phyloP scores from a whole-genome alignment of 2,888 invertebrate species.

The Tetheella fluctuosa region DNA sequence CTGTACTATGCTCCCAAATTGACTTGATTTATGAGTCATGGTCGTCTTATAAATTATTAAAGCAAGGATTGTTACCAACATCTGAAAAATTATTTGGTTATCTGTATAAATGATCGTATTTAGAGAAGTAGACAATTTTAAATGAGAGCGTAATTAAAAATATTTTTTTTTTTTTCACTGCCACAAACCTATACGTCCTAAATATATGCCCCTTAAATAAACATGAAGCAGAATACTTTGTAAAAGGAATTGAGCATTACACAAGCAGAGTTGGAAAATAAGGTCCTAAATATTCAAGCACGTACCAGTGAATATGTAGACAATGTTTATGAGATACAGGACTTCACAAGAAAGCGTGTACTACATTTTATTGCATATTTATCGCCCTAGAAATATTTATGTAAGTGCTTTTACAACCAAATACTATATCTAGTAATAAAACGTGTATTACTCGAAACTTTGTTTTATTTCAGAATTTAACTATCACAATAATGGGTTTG shows the following conservation, averaged over 20 bases:
- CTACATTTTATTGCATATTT: not conserved
- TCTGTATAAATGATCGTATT: no score
- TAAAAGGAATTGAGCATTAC: conserved; percentile 2
- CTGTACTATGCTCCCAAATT: not conserved
- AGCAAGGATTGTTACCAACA: no score
- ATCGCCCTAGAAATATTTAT: not conserved
- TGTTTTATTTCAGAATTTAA: no score
- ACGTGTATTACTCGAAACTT: not conserved
- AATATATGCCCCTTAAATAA: not conserved
- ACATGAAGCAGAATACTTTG: not conserved
- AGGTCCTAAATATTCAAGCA: conserved; percentile 3
- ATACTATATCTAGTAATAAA: not conserved
- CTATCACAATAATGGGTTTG: no score
- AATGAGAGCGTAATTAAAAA: no score
- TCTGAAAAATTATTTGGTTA: no score
- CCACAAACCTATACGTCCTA: not conserved
- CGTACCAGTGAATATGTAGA: conserved; percentile 1
- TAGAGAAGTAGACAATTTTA: no score
- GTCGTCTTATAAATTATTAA: no score
- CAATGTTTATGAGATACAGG: conserved; percentile 7
- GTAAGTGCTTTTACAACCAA: not conserved
- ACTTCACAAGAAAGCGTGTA: conserved; percentile 3
- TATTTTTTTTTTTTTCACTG: no score
- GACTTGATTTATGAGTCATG: not conserved
- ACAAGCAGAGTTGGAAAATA: conserved; percentile 1